phyloP scores from a whole-genome alignment of 53 echinoderm and acorn worm species.

The Holothuria scabra region DNA sequence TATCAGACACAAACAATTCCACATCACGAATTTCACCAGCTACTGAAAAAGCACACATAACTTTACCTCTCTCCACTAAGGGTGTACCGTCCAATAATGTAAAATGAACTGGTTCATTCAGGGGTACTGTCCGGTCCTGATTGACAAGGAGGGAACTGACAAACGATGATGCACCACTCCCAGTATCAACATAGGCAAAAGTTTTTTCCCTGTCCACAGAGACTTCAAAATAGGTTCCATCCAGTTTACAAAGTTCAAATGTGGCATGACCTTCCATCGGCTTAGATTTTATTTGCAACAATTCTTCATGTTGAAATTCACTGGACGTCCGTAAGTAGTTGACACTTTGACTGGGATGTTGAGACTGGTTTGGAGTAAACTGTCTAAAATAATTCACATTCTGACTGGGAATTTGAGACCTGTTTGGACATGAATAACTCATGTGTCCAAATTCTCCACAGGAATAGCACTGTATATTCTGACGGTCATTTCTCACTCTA shows the following conservation, averaged over 20 bases:
- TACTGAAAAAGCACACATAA: background rate
- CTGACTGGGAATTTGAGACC: background rate
- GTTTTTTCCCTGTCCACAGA: background rate
- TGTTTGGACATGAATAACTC: slow-evolving; percentile 10
- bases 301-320: background rate
- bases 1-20: background rate
- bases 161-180: background rate
- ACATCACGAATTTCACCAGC: background rate
- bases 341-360: background rate
- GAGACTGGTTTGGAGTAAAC: too few species aligned
- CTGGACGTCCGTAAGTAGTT: background rate
- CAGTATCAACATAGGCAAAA: slow-evolving; percentile 13
- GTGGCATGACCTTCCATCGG: too few species aligned
- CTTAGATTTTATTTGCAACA: too few species aligned
- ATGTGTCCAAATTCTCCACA: slow-evolving; percentile 18
- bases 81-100: background rate
- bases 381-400: too few species aligned
- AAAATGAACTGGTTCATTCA: background rate
- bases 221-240: slow-evolving; percentile 28
- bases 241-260: slow-evolving; percentile 6
- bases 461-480: background rate
- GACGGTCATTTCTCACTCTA: too few species aligned
- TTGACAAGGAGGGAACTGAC: too few species aligned
- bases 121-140: background rate
- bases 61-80: background rate